These are phyloP conservation scores for Urechis unicinctus DNA, from an alignment of 2,888 invertebrate species.

Conservation along the genomic window DNA sequence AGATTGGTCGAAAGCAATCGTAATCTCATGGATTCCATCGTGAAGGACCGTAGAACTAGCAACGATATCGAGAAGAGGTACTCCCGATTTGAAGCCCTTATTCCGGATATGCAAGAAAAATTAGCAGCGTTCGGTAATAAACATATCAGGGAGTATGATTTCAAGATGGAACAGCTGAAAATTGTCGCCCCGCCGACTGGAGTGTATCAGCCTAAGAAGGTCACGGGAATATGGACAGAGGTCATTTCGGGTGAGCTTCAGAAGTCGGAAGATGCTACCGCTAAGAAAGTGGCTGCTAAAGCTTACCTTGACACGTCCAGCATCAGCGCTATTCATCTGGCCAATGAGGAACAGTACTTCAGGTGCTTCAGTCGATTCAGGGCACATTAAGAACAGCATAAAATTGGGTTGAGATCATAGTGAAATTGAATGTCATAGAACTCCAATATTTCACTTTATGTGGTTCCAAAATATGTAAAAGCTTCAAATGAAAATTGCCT, in stretches of 20 bases:
- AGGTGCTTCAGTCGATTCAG: slow-evolving; percentile 5
- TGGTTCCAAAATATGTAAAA: too few relatives aligned
- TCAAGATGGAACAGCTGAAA: slow-evolving; percentile 7
- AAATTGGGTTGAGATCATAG: too few relatives aligned
- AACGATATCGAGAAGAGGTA: slow-evolving; percentile 11
- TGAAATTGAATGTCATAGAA: too few relatives aligned
- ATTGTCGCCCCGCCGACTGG: neutral
- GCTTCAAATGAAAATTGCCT: too few relatives aligned
- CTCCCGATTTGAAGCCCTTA: slow-evolving; percentile 4
- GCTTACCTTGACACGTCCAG: slow-evolving; percentile 4
- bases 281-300: slow-evolving; percentile 9
- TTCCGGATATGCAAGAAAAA: slow-evolving; percentile 14
- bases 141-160: slow-evolving; percentile 13
- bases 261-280: slow-evolving; percentile 2
- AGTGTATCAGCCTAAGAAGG: neutral
- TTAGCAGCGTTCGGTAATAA: slow-evolving; percentile 12
- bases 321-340: slow-evolving; percentile 11
- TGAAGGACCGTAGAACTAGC: slow-evolving; percentile 13
- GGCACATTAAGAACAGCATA: too few relatives aligned
- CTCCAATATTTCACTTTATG: too few relatives aligned
- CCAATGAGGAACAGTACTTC: slow-evolving; percentile 13
- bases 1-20: slow-evolving; percentile 14
- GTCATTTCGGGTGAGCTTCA: slow-evolving; percentile 6
- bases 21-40: slow-evolving; percentile 12
- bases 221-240: slow-evolving; percentile 13